Conservation (phyloP, 2,797 vertebrate species). For the Trichosurus vulpecula region DNA sequence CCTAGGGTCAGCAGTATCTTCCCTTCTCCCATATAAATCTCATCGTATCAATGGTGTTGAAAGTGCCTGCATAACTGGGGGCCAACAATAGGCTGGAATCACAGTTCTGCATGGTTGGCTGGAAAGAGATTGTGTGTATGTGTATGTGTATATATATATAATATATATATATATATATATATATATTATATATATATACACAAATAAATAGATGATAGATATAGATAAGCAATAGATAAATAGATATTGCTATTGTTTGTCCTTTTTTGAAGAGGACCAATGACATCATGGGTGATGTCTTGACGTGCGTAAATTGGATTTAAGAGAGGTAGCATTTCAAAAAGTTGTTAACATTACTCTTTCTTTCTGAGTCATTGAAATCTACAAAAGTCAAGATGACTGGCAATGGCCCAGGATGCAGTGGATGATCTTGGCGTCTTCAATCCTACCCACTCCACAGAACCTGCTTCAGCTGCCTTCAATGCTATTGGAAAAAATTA, state of each 20-base stretch:
- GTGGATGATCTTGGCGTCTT: not conserved
- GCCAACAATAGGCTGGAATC: not conserved
- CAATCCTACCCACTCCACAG: not conserved
- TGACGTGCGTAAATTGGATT: not conserved
- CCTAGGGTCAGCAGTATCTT: not conserved
- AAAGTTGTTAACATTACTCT: not conserved
- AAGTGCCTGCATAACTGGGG: not conserved
- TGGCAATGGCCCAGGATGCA: not conserved
- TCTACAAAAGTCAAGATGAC: not conserved
- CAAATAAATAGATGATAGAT: not conserved
- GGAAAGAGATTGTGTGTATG: not conserved
- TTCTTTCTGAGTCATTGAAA: not conserved
- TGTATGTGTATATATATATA: not conserved
- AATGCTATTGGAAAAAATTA: not conserved
- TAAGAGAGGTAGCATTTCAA: not conserved
- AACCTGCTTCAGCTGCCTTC: not conserved
- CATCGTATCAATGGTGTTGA: not conserved
- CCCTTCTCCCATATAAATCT: not conserved
- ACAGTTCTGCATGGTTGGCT: not conserved
- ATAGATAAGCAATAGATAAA: no score
- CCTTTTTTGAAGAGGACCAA: not conserved
- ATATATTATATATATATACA: not conserved
- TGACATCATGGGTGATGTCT: not conserved
- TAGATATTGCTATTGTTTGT: not conserved
- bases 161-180: not conserved